phyloP scores from a whole-genome alignment of 2,113 vertebrate species.

The Pelmatolapia mariae region DNA sequence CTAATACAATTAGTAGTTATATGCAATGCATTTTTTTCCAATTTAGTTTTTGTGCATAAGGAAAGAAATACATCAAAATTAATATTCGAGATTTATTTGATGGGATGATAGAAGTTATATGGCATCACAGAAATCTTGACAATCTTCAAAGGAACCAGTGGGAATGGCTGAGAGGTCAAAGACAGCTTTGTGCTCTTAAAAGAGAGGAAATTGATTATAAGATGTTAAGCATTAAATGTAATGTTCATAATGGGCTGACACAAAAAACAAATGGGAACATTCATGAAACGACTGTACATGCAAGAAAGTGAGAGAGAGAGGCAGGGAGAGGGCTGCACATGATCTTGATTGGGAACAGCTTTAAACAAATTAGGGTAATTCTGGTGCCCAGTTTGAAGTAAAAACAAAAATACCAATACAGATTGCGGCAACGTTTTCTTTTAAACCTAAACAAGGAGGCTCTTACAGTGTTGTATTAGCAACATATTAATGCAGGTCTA shows the following conservation, averaged over 20 bases:
- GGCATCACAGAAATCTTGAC: not conserved
- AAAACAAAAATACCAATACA: not conserved
- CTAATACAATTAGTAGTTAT: not conserved
- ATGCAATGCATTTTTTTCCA: not conserved
- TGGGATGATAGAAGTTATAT: not conserved
- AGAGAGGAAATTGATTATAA: not conserved
- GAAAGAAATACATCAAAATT: not conserved
- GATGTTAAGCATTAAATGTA: not conserved
- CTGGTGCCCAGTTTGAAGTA: slow-evolving; percentile 11
- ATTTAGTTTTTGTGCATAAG: not conserved
- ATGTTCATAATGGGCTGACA: not conserved
- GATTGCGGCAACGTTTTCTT: slow-evolving; percentile 21
- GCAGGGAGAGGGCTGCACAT: not conserved
- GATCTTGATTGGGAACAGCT: slow-evolving; percentile 32
- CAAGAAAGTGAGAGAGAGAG: not conserved
- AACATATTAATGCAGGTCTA: not conserved
- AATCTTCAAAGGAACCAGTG: not conserved
- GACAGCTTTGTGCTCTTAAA: not conserved
- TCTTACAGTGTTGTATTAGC: not conserved
- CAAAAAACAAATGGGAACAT: not conserved
- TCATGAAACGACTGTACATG: not conserved
- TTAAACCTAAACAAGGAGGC: not conserved
- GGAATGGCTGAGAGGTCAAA: not conserved
- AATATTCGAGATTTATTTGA: not conserved
- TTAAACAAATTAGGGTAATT: slow-evolving; percentile 31